Base-by-base conservation (phyloP, 2,888 invertebrate species). In the Conus canariensis region DNA sequence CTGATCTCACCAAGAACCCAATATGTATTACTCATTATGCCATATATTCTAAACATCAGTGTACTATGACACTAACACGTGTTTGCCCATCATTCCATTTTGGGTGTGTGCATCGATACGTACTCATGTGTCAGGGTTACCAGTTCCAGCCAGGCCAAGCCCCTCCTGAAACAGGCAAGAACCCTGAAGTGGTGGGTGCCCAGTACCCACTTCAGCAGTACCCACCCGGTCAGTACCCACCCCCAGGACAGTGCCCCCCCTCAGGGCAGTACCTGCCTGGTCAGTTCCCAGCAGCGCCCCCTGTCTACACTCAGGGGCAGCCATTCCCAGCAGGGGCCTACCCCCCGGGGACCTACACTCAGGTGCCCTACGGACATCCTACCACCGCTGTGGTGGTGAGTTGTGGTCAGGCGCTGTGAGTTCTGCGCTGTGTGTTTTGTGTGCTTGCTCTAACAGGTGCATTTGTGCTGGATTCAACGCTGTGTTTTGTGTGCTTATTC, bases 91-190 rank as follows among this genome's bases (percentile, higher is more conserved):
- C 45, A 3, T 45, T 45, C 45, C 45, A 45, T 45, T 45, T 45
- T 45, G 45, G 45, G 45, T 45, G 45, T 45, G 45, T 45, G 45
- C 3, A 45, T 45, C 4, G 4, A 45, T 67, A 67, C 86, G 45
- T 86, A 67, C 86, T 67, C 67, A 67, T 86, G 19, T 60, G 85
- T 80, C 80, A 88, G 88, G 88, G 88, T 19, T 88, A 88, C 88
- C 88, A 88, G n/a, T 83, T 80, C 67, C 83, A 83, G 2, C 88
- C 88, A 0, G 88, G 88, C n/a, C 88, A 88, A 60, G 45, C 83
- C 56, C 88, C 88, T 25, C 80, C 60, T 45, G 88, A 88, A 4
- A 64, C 64, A 59, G 88, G 77, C 22, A 82, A 82, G 45, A 60
- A 77, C 4, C 59, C 60, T 7, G 64, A 88, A 4, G 12, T 67